Evolutionary conservation across 2,797 vertebrate genomes (phyloP).

Genomic region (Yasuhikotakia modesta): DNA sequence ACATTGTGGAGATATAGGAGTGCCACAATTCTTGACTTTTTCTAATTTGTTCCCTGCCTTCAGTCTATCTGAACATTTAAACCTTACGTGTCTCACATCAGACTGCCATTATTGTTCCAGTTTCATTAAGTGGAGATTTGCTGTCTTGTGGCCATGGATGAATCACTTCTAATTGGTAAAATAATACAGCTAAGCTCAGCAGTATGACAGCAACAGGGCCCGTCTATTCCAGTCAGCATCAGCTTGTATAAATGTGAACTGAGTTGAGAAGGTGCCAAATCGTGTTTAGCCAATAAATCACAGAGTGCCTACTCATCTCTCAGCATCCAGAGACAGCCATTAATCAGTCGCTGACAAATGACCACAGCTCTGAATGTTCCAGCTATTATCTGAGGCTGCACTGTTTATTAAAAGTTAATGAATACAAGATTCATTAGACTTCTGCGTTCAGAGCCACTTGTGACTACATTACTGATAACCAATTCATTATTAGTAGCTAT

Average conservation of each 20-base stretch:
- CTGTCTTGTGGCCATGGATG: slow-evolving; percentile 35
- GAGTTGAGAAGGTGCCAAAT: slow-evolving; percentile 48
- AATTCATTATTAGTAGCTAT: slow-evolving; percentile 26
- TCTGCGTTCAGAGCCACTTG: neutral
- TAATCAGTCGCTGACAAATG: slow-evolving; percentile 47
- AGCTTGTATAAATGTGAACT: slow-evolving; percentile 34
- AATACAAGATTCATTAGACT: slow-evolving; percentile 40
- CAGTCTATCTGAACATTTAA: slow-evolving; percentile 1
- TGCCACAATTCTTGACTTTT: neutral
- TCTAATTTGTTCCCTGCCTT: neutral
- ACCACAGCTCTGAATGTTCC: slow-evolving; percentile 40
- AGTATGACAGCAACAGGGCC: slow-evolving; percentile 1
- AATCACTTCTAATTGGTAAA: slow-evolving; percentile 53
- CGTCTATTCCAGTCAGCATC: slow-evolving; percentile 45
- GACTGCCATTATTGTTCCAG: slow-evolving; percentile 20
- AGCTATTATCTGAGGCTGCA: slow-evolving; percentile 28
- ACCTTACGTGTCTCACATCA: slow-evolving; percentile 9
- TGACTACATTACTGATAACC: slow-evolving; percentile 39
- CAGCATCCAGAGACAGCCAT: slow-evolving; percentile 38
- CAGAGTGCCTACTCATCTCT: slow-evolving; percentile 48
- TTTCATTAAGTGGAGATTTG: slow-evolving; percentile 6
- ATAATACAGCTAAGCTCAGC: slow-evolving; percentile 40
- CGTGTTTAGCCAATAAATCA: slow-evolving; percentile 43
- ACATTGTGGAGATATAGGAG: neutral
- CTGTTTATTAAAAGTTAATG: slow-evolving; percentile 16